Base-by-base conservation (phyloP, 2,888 invertebrate species). In the Dicyrtoma fusca region DNA sequence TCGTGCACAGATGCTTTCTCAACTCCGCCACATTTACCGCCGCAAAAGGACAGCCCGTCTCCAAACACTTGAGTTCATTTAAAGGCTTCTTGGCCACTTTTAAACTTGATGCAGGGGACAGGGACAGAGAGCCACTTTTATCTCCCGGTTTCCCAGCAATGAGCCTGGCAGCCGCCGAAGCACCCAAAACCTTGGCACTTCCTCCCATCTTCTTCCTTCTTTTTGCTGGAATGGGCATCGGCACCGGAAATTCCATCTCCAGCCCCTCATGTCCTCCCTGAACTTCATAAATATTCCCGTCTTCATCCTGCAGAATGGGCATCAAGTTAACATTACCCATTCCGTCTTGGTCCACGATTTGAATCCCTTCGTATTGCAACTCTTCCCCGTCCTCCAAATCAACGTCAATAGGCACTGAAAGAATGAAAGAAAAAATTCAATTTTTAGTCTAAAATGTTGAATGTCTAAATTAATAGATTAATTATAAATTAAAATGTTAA, bases 41-140 rank as follows among this genome's bases (percentile, higher is more conserved):
- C 14, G 66, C 59, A n/a, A 62, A 72, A 10, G 10, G 5, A 55
- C 80, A 80, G 10, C 69, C 76, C 1, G 62, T n/a, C 62, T 80
- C 80, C 62, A 78, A 34, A 47, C 80, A 80, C 62, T 73, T 79
- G 4, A 79, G 49, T 44, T 79, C 80, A 13, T 72, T 71, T 45
- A 44, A 19, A 14, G 64, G 57, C 62, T 62, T 55, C n/a, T 66
- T 71, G 13, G 21, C 13, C 4, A 42, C 10, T 53, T 57, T 59
- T 2, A 34, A 8, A 34, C 34, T 34, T 3, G 34, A 8, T 34
- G 8, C 34, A 34, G 3, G 34, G 34, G 34, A 34, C 63, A 10
- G 10, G 53, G 26, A 55, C 23, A 51, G 11, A 19, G 8, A 19
- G 71, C n/a, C 26, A 23, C 11, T 8, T 64, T 55, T 17, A 53